A percentile compares a stretch with the other conserved stretches of the same genome.
Evolutionary conservation across 2,113 vertebrate genomes (phyloP).

Genomic region (Amblyopsis rosae): DNA sequence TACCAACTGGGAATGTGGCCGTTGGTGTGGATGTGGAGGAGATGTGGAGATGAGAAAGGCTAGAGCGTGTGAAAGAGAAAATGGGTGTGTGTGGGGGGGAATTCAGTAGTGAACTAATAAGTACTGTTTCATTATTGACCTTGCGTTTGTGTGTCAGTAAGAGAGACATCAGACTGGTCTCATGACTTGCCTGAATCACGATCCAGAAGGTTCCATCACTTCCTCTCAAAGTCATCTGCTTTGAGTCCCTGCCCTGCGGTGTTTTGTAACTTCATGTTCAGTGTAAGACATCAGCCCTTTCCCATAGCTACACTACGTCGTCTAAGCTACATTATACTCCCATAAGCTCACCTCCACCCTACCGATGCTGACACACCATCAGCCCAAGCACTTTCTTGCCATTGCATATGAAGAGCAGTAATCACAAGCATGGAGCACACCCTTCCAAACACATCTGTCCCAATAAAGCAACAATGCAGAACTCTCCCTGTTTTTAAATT

Average conservation of each 20-base stretch:
- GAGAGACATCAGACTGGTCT: not conserved
- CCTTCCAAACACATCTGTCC: not conserved
- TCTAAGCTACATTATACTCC: not conserved
- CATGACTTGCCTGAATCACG: not conserved
- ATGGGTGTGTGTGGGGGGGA: constrained; percentile 4
- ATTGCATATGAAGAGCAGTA: not conserved
- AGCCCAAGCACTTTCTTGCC: constrained; percentile 1
- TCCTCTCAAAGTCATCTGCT: not conserved
- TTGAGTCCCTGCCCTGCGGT: constrained; percentile 2
- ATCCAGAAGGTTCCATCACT: not conserved
- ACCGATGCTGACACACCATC: constrained; percentile 20
- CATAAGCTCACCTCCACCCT: constrained; percentile 12
- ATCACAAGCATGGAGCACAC: not conserved
- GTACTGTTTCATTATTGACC: not conserved
- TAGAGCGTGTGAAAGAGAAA: constrained; percentile 36
- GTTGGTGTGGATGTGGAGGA: constrained; percentile 38
- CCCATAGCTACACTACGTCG: constrained; percentile 14
- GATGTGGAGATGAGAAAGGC: constrained; percentile 44
- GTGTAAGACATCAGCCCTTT: not conserved
- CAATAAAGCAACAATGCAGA: not conserved
- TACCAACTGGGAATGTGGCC: constrained; percentile 57
- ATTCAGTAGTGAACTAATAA: not conserved
- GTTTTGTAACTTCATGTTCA: constrained; percentile 10
- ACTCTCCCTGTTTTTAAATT: no score
- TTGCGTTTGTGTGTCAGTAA: not conserved